Base-by-base conservation (phyloP, 2,888 invertebrate genomes). In the Leptopterna dolabrata region DNA sequence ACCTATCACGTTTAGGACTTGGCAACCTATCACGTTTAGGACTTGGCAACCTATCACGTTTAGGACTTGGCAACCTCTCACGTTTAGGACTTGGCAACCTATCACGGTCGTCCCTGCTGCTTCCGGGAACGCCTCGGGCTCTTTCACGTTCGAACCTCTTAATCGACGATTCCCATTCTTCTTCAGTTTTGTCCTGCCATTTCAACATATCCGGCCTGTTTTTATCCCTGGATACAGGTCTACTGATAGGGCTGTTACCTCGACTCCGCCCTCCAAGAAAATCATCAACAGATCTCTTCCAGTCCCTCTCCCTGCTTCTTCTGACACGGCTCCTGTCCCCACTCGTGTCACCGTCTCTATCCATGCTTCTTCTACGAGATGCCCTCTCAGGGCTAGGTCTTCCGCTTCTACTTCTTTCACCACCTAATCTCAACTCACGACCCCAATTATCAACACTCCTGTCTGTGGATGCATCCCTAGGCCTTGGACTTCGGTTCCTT, bases 381-480 rank as follows among this genome's bases (percentile, higher is more conserved):
- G n/a, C 19, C 14, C 78, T 41, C 36, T 71, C 73, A 27, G 85
- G 45, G 14, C 73, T 71, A 0, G 70, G n/a, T 19, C 24, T 43
- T 14, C 16, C 19, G 36, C 70, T 43, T 14, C 13, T 0, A 11
- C 19, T 70, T 14, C 73, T 63, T 19, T 27, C 83, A 16, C 70
- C 83, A 1, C 85, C 85, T 11, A 85, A 29, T 29, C 85, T 36
- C 13, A 85, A 73, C 47, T 85, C 85, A 24, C 85, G 27, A 11
- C 85, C 85, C 85, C 85, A 85, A 47, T 85, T 85, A 19, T 85
- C 85, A 63, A 85, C 85, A 16, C 30, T 51, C 14, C 29, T 51
- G 29, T 81, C 81, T 16, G 55, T n/a, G 0, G 47, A 24, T 7
- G 45, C 41, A 45, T 78, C 45, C 45, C 45, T 36, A 13, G 81